Percentiles rank a stretch among this genome's conserved stretches.
These are phyloP conservation scores for Phalanger gymnotis DNA, from an alignment of 2,797 vertebrate species.

Conservation along the genomic window DNA sequence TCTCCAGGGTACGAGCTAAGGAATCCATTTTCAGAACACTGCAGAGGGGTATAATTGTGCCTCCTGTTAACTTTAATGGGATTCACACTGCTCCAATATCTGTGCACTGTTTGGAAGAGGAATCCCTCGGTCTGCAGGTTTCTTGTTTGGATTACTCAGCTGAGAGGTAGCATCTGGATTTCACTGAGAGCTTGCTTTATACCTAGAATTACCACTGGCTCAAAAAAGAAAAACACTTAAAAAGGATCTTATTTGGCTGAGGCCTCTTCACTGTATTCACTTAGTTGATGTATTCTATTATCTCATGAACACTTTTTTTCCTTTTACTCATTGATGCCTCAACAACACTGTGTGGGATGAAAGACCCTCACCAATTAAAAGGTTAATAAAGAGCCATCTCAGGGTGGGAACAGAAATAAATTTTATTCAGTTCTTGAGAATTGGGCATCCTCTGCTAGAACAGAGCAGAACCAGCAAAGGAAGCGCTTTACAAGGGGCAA, in stretches of 20 bases:
- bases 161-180: conserved; percentile 13
- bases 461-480: no score
- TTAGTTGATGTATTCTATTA: neutral
- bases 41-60: neutral
- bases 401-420: no score
- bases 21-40: conserved; percentile 37
- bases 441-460: no score
- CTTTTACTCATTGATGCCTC: neutral
- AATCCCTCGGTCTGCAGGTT: neutral
- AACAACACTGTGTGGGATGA: no score
- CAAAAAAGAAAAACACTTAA: neutral
- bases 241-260: neutral
- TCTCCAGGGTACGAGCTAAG: neutral
- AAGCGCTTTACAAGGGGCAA: no score
- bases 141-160: conserved; percentile 25
- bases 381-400: no score
- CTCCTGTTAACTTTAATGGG: conserved; percentile 4
- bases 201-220: conserved; percentile 18
- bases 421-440: no score
- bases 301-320: neutral
- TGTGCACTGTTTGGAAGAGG: conserved; percentile 11
- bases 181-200: conserved; percentile 6
- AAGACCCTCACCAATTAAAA: no score
- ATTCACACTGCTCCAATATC: neutral
- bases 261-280: conserved; percentile 5